phyloP scores from a whole-genome alignment of 2,888 invertebrate genomes.

The Sabatieria punctata region DNA sequence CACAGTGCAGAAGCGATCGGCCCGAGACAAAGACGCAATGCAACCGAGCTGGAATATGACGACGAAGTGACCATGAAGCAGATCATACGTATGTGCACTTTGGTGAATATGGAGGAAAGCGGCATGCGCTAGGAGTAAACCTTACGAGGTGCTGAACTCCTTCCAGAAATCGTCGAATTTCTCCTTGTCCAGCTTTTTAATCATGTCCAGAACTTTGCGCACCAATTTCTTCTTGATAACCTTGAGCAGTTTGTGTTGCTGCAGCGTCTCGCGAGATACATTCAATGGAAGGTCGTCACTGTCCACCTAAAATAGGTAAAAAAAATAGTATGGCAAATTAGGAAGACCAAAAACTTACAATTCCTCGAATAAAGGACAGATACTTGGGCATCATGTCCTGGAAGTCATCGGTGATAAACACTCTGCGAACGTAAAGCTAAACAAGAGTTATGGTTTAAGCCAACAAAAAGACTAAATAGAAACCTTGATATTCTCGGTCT shows the following conservation, averaged over 20 bases:
- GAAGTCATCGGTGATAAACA: conserved; percentile 98
- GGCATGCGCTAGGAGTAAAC: too few species aligned
- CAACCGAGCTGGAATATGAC: too few species aligned
- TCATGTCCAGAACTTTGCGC: conserved; percentile 88
- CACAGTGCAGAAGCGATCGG: too few species aligned
- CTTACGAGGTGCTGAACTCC: conserved; percentile 88
- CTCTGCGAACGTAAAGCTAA: conserved; percentile 76
- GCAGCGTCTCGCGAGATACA: conserved; percentile 89
- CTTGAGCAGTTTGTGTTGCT: conserved; percentile 94
- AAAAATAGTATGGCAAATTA: neutral
- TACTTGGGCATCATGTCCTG: conserved; percentile 98
- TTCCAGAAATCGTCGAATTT: conserved; percentile 91
- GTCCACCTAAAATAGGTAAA: conserved; percentile 45
- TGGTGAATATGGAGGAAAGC: too few species aligned
- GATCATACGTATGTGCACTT: too few species aligned
- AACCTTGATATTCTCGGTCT: conserved; percentile 74
- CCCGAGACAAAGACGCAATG: too few species aligned
- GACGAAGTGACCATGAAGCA: too few species aligned
- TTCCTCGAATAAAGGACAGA: conserved; percentile 78
- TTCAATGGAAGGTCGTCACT: conserved; percentile 96
- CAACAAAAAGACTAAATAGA: conserved; percentile 6
- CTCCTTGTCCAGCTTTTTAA: conserved; percentile 78
- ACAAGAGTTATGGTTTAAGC: conserved; percentile 12
- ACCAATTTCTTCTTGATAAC: conserved; percentile 98
- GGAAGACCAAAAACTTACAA: conserved; percentile 40